These are phyloP conservation scores for Coleophora deauratella DNA, from an alignment of 2,888 invertebrate species.

Conservation along the genomic window DNA sequence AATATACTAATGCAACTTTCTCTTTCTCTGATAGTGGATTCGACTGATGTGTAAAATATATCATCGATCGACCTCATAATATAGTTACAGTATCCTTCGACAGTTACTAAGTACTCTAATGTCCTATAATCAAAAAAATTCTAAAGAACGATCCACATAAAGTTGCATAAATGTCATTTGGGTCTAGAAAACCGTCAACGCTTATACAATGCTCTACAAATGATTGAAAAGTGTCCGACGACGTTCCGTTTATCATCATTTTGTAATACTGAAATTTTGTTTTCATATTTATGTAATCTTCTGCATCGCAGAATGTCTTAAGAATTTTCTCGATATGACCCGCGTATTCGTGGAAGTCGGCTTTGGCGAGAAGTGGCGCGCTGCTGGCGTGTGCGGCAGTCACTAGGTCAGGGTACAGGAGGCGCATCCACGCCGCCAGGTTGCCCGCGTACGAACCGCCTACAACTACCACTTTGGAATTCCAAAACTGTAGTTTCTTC, in stretches of 20 bases:
- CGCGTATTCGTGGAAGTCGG: constrained; percentile 7
- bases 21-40: too few species aligned
- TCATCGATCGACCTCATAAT: too few species aligned
- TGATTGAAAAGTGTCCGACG: constrained; percentile 5
- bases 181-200: too few species aligned
- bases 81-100: too few species aligned
- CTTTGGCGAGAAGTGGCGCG: constrained; percentile 34
- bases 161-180: too few species aligned
- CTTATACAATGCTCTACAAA: too few species aligned
- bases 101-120: too few species aligned
- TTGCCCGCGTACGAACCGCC: constrained; percentile 56
- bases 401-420: constrained; percentile 57
- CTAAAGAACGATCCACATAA: too few species aligned
- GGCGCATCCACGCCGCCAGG: constrained; percentile 57
- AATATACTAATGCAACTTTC: background rate
- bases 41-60: too few species aligned
- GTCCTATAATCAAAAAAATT: too few species aligned
- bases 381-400: constrained; percentile 59
- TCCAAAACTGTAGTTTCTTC: background rate
- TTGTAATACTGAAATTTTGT: background rate
- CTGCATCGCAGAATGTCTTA: background rate
- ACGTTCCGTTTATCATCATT: background rate
- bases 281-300: background rate
- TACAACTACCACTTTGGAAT: constrained; percentile 15
- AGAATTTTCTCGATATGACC: constrained; percentile 2